Evolutionary conservation across 2,888 invertebrate genomes (phyloP).

Genomic region (Galerucella pusilla): DNA sequence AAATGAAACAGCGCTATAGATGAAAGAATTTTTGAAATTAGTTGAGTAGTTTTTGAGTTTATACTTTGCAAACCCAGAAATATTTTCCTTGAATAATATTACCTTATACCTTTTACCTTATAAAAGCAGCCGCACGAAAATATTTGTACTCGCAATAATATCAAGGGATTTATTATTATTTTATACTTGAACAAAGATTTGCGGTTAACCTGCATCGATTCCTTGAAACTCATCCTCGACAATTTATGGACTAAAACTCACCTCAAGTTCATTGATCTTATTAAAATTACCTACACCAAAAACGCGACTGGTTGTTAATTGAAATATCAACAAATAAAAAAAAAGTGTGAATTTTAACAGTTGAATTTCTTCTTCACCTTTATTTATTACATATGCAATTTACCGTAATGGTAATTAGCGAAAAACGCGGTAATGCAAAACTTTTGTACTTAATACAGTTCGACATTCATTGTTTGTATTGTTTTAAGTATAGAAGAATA

Average conservation of each 20-base stretch:
- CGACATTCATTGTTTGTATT: not conserved
- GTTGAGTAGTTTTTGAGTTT: too few relatives aligned
- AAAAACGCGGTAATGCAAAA: not conserved
- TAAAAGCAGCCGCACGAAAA: too few relatives aligned
- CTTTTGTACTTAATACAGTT: not conserved
- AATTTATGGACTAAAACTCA: not conserved
- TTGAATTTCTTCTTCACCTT: not conserved
- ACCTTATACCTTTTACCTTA: too few relatives aligned
- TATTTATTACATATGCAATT: not conserved
- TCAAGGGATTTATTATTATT: not conserved
- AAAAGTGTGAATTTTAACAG: not conserved
- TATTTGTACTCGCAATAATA: not conserved
- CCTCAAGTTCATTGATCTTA: slow-evolving; percentile 5
- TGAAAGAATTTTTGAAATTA: too few relatives aligned
- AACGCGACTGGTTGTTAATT: not conserved
- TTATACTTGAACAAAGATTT: not conserved
- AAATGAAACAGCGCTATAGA: too few relatives aligned
- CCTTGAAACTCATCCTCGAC: not conserved
- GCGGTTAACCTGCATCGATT: not conserved
- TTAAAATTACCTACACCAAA: not conserved
- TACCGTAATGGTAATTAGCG: not conserved
- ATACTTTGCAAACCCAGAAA: too few relatives aligned
- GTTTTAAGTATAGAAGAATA: not conserved
- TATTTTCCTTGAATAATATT: too few relatives aligned
- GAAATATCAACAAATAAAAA: not conserved